phyloP scores from a whole-genome alignment of 2,888 invertebrate genomes.

The Nemoura dubitans region DNA sequence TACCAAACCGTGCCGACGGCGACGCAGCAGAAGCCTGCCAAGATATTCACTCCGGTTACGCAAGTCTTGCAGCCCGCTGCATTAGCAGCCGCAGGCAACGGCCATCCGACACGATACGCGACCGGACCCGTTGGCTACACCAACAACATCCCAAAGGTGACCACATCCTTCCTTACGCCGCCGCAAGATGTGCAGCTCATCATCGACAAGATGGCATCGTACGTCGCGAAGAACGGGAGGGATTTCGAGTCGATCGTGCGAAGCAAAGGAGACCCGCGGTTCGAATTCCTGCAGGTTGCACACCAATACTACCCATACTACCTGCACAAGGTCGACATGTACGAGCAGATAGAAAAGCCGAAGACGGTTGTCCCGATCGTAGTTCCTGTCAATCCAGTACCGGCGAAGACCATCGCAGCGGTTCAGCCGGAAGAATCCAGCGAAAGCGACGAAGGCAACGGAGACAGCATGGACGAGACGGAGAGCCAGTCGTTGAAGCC shows the following conservation, averaged over 20 bases:
- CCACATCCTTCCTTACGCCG: constrained; percentile 61
- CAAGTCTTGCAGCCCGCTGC: neutral
- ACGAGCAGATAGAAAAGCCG: constrained; percentile 45
- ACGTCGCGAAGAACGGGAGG: constrained; percentile 94
- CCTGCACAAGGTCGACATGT: constrained; percentile 58
- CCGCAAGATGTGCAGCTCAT: constrained; percentile 85
- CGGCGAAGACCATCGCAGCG: neutral
- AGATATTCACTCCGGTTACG: constrained; percentile 25
- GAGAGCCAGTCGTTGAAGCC: constrained; percentile 10
- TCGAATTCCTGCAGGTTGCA: constrained; percentile 82
- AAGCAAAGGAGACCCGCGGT: constrained; percentile 82
- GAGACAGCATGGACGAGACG: constrained; percentile 39
- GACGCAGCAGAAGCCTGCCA: neutral
- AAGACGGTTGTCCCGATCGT: neutral
- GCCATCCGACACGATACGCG: neutral
- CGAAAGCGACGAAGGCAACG: constrained; percentile 40
- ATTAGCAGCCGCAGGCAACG: neutral
- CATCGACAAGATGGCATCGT: constrained; percentile 96
- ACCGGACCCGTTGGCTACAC: constrained; percentile 13
- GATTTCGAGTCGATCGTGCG: constrained; percentile 91
- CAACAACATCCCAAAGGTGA: neutral
- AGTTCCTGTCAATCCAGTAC: neutral
- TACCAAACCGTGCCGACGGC: neutral
- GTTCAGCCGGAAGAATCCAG: constrained; percentile 43
- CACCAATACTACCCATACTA: constrained; percentile 87